Evolutionary conservation across 2,113 vertebrate species (phyloP), one percentile per base, ranked within the genome.

Genomic region (Syngnathus typhle): DNA sequence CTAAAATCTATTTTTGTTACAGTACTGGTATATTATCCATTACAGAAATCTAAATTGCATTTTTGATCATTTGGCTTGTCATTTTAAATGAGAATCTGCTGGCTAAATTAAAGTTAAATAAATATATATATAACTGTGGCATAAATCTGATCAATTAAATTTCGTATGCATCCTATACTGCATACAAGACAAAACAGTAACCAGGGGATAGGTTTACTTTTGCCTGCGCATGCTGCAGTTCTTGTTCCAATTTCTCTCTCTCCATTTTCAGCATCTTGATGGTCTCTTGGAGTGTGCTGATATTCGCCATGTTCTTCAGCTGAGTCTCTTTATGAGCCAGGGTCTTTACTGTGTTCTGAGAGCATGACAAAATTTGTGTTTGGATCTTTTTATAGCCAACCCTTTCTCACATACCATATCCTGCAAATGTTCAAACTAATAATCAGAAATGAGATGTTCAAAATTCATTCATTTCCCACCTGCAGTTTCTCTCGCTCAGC

Each of bases 401-500:
- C 7, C 7, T 13, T 47, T 16, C 44, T 18, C 44, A 46, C 13
- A 9, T 8, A 43, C 41, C 8, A 43, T 51, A 32, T 51, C n/a
- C 6, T n/a, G 6, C 5, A 52, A 23, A 27, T 27, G 1, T 10
- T 12, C 52, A 58, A 58, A 58, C 27, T n/a, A n/a, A 60, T n/a
- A 5, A 39, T 39, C 59, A 39, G 12, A n/a, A 11, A 13, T 36
- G 27, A 27, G 55, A 36, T 32, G 27, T 58, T 56, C 27, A 6
- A 36, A 51, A 7, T 41, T 11, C 0, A 37, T 67, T 23, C 1
- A 41, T 27, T 39, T 58, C 65, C 69, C 60, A 99, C 97, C 94
- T 98, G 97, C 82, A 96, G 93, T 63, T 92, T 99, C 68, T 95
- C 95, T 36, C 96, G 92, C 84, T 98, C 96, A 7, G 92, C 86